Conservation (phyloP, 2,888 invertebrate species). For the Mesoligia furuncula region DNA sequence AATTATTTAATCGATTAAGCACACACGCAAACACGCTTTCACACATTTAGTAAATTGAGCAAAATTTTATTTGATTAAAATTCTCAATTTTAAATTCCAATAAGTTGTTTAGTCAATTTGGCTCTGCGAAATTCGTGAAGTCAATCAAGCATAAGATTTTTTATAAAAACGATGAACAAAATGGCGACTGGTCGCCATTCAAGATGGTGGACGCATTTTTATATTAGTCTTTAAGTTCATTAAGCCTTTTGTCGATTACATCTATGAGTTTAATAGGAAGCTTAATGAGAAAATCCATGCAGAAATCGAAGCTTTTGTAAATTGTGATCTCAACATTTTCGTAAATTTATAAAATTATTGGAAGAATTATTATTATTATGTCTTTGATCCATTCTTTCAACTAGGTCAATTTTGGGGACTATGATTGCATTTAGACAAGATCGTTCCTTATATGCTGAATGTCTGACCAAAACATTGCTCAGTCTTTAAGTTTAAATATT, state of each 20-base stretch:
- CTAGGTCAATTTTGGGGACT: conserved; percentile 32
- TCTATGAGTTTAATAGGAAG: conserved; percentile 47
- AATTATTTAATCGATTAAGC: conserved; percentile 57
- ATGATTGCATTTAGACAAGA: background rate
- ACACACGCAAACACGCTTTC: conserved; percentile 61
- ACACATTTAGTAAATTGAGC: conserved; percentile 64
- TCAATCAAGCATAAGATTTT: conserved; percentile 50
- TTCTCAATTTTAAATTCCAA: conserved; percentile 64
- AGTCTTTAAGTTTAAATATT: background rate
- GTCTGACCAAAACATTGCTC: background rate
- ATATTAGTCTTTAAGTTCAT: conserved; percentile 57
- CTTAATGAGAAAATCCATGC: conserved; percentile 51
- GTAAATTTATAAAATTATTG: conserved; percentile 41
- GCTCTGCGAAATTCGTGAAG: conserved; percentile 61
- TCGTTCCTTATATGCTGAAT: background rate
- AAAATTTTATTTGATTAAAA: conserved; percentile 61
- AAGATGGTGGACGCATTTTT: conserved; percentile 58
- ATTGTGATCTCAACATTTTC: conserved; percentile 48
- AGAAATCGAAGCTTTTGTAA: conserved; percentile 51
- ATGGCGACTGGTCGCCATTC: conserved; percentile 41
- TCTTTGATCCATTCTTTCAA: conserved; percentile 23
- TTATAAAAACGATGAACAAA: conserved; percentile 46
- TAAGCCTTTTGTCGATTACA: conserved; percentile 59
- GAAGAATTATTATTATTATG: conserved; percentile 22
- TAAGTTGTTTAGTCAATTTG: conserved; percentile 59